Evolutionary conservation across 2,888 invertebrate species (phyloP), one percentile per base, ranked within the genome.

Genomic region (Sinhomidia bicolor): DNA sequence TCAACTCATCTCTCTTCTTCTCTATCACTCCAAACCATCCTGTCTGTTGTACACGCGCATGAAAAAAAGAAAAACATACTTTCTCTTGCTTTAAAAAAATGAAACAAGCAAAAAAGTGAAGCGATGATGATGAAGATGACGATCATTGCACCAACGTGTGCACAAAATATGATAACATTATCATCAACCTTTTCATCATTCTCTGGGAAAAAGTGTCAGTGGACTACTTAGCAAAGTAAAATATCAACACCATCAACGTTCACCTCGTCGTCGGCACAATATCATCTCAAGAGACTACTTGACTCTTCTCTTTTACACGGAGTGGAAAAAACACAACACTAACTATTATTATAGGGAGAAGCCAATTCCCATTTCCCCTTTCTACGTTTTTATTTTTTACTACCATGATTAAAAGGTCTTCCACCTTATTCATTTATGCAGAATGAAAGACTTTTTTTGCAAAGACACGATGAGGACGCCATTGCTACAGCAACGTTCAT

Each of bases 391-490:
- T 41, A 44, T 23, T 71, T 71, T 71, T 78, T 85, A 74, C 62
- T 57, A 85, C 76, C 76, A 85, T 85, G 84, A 85, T 85, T 85
- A 79, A 85, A 85, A 85, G 85, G 85, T 85, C 85, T 85, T 85
- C 79, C 85, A 79, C 65, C 85, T 76, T 60, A 32, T 51, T 14
- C n/a, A 32, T n/a, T 29, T 54, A 29, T 54, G 65, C 62, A 47
- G 41, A 10, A 26, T 26, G 26, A 17, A 29, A 20, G 1, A 68
- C 26, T 36, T 4, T n/a, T n/a, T n/a, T n/a, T n/a, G n/a, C n/a
- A n/a, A n/a, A n/a, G n/a, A n/a, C n/a, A n/a, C 5, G 62, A 62
- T 62, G 62, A 62, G 26, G 62, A 26, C 62, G 60, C 14, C 5
- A 14, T 26, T 62, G 2, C 12, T 47, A 47, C 44, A 9, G 2